Conservation (phyloP, 2,888 invertebrate genomes). For the Entomobrya multifasciata region DNA sequence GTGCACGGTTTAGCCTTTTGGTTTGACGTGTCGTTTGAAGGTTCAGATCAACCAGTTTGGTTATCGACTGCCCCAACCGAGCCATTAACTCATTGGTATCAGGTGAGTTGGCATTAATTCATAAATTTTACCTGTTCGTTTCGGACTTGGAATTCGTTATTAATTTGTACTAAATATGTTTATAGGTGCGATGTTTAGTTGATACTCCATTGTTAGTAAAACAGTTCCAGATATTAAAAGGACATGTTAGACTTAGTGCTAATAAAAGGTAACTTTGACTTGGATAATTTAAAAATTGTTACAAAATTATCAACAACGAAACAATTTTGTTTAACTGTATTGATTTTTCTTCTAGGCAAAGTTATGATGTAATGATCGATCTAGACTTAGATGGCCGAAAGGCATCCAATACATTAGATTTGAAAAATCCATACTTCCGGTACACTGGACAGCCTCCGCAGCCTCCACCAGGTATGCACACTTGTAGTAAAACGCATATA, state of each 20-base stretch:
- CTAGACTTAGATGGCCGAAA: slow-evolving; percentile 91
- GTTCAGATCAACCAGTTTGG: slow-evolving; percentile 95
- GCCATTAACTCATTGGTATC: slow-evolving; percentile 99
- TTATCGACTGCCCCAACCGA: slow-evolving; percentile 98
- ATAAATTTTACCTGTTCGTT: not conserved
- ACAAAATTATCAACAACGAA: not conserved
- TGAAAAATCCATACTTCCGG: slow-evolving; percentile 99
- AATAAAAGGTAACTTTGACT: slow-evolving; percentile 89
- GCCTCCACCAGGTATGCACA: slow-evolving; percentile 83
- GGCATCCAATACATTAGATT: slow-evolving; percentile 94
- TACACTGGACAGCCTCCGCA: slow-evolving; percentile 84
- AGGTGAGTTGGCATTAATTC: slow-evolving; percentile 81
- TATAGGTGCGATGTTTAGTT: slow-evolving; percentile 91
- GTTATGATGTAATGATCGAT: slow-evolving; percentile 99
- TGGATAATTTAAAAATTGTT: not conserved
- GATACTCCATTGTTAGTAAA: slow-evolving; percentile 97
- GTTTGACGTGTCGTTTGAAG: slow-evolving; percentile 99
- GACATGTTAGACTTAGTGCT: slow-evolving; percentile 92
- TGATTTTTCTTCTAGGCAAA: slow-evolving; percentile 86
- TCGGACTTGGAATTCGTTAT: not conserved
- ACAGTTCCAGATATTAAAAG: slow-evolving; percentile 94
- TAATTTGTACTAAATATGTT: not conserved
- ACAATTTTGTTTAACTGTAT: slow-evolving; percentile 24
- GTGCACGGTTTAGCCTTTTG: slow-evolving; percentile 99
- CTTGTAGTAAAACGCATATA: too few species aligned